Evolutionary conservation across 1,140 invertebrate genomes (phyloP).

Genomic region (Nebria ingens): DNA sequence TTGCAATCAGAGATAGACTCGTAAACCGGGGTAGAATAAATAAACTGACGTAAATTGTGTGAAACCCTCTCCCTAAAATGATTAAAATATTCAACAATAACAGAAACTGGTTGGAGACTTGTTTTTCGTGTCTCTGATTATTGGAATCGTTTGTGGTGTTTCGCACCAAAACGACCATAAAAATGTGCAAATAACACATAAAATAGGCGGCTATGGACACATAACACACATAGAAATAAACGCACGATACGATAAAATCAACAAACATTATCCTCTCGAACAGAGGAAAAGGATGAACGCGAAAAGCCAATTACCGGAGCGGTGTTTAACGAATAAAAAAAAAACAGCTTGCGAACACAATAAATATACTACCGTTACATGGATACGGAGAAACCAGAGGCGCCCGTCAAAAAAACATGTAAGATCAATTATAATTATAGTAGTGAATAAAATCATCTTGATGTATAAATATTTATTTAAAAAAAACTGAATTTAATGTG

Average conservation of each 20-base stretch:
- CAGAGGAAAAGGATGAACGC: background rate
- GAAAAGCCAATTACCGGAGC: slow-evolving; percentile 3
- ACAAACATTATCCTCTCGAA: background rate
- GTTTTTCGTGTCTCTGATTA: too few species aligned
- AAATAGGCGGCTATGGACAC: slow-evolving; percentile 1
- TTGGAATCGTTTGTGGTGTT: too few species aligned
- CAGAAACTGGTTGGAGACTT: too few species aligned
- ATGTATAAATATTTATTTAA: too few species aligned
- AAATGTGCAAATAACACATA: slow-evolving; percentile 7
- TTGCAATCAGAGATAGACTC: background rate
- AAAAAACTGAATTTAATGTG: too few species aligned
- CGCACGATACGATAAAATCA: background rate
- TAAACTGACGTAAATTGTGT: background rate
- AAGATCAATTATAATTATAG: too few species aligned
- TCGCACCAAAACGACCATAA: background rate
- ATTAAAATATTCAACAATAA: slow-evolving; percentile 8
- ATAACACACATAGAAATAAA: background rate
- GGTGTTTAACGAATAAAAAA: slow-evolving; percentile 4
- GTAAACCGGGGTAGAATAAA: background rate
- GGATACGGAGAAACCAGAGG: too few species aligned
- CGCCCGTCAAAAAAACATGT: too few species aligned
- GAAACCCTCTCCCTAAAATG: background rate
- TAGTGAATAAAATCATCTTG: too few species aligned
- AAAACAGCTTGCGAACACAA: background rate
- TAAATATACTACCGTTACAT: too few species aligned